These are phyloP conservation scores for Cyphomyrmex costatus DNA, from an alignment of 1,140 invertebrate genomes.

Conservation along the genomic window DNA sequence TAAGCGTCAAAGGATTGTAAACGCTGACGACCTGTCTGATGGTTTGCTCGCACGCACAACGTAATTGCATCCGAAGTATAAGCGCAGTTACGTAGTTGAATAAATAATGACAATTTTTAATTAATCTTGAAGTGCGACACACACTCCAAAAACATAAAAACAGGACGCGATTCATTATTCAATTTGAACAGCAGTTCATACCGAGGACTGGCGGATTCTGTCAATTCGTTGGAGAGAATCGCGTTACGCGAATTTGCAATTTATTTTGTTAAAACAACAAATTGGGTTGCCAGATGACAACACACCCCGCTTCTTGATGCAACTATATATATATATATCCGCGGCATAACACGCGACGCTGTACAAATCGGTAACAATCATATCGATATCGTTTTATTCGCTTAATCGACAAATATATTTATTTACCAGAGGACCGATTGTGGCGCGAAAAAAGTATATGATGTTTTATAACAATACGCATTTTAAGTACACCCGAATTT, in stretches of 20 bases:
- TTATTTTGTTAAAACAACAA: slow-evolving; percentile 64
- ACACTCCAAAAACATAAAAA: background rate
- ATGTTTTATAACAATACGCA: background rate
- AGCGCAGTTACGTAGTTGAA: slow-evolving; percentile 45
- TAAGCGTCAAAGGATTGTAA: slow-evolving; percentile 42
- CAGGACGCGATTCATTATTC: slow-evolving; percentile 52
- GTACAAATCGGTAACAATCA: slow-evolving; percentile 27
- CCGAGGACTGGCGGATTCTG: background rate
- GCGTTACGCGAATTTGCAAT: slow-evolving; percentile 60
- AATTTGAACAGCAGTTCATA: slow-evolving; percentile 53
- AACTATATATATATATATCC: background rate
- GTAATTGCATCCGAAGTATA: slow-evolving; percentile 51
- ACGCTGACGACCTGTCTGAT: background rate
- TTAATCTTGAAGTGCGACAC: slow-evolving; percentile 55
- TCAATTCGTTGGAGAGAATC: slow-evolving; percentile 45
- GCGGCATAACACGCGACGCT: background rate
- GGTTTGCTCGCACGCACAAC: slow-evolving; percentile 19
- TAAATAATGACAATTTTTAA: slow-evolving; percentile 61
- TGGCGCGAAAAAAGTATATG: background rate
- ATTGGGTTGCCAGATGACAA: slow-evolving; percentile 52
- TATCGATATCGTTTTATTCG: slow-evolving; percentile 43
- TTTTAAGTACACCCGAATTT: slow-evolving; percentile 2
- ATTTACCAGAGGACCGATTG: slow-evolving; percentile 29
- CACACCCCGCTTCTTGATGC: slow-evolving; percentile 40
- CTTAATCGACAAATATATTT: slow-evolving; percentile 52